A percentile compares a stretch with the other conserved stretches of the same genome.
phyloP scores from a whole-genome alignment of 2,797 vertebrate genomes.

The Heterohyrax brucei region DNA sequence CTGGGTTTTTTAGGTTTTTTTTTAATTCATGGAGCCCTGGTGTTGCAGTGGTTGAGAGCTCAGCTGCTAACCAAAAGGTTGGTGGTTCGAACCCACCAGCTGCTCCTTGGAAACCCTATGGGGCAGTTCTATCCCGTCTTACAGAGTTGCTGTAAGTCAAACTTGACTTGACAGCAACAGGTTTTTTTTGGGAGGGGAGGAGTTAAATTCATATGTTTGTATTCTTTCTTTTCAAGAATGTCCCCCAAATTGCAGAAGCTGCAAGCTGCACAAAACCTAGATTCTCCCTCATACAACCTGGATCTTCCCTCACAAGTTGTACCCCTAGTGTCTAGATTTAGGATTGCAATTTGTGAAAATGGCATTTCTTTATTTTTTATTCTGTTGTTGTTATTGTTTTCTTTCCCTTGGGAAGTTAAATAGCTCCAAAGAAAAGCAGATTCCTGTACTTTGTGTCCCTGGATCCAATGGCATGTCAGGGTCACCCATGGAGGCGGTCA shows the following conservation, averaged over 20 bases:
- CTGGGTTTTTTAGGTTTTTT: no score
- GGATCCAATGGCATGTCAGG: not conserved
- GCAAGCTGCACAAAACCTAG: not conserved
- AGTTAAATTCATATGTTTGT: not conserved
- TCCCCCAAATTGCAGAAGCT: not conserved
- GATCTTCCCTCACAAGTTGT: not conserved
- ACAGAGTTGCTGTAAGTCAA: no score
- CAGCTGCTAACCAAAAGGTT: no score
- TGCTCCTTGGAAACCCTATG: no score
- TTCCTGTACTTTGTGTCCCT: not conserved
- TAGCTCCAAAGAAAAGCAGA: not conserved
- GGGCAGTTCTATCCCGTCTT: no score
- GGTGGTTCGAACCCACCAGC: no score
- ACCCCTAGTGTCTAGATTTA: not conserved
- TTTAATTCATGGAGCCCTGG: no score
- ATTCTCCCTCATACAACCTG: not conserved
- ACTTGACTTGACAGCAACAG: no score
- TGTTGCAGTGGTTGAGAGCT: no score
- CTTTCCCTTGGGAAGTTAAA: constrained; percentile 27
- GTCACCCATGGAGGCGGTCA: not conserved
- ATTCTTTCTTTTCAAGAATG: constrained; percentile 32
- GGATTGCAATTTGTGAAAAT: not conserved
- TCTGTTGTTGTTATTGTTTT: not conserved
- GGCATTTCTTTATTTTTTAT: not conserved
- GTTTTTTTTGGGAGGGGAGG: no score